These are phyloP conservation scores for Pelvicachromis taeniatus DNA, from an alignment of 2,113 vertebrate species.

Conservation along the genomic window DNA sequence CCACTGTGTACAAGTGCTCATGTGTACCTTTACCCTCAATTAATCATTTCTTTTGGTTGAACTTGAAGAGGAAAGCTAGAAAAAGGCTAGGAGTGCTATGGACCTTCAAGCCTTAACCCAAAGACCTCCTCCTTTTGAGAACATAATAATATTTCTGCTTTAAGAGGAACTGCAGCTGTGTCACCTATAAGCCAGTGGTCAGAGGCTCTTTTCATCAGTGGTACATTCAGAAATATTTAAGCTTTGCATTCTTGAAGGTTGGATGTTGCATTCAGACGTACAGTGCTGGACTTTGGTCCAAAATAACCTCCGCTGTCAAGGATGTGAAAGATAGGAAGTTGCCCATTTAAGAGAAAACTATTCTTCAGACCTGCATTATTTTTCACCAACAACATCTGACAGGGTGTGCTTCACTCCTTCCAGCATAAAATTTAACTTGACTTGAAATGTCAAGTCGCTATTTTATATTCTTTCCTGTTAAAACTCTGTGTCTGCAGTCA, in stretches of 20 bases:
- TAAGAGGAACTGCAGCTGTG: constrained; percentile 3
- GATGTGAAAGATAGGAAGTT: constrained; percentile 18
- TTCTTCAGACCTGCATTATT: neutral
- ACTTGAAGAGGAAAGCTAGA: constrained; percentile 9
- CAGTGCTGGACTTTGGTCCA: neutral
- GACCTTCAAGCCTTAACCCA: constrained; percentile 23
- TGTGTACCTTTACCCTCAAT: constrained; percentile 1
- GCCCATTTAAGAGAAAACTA: constrained; percentile 34
- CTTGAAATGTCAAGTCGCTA: neutral
- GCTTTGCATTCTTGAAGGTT: constrained; percentile 28
- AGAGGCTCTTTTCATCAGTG: constrained; percentile 24
- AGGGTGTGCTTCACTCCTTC: neutral
- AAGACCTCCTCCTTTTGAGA: constrained; percentile 8
- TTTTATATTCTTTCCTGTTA: neutral
- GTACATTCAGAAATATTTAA: constrained; percentile 20
- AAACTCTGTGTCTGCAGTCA: neutral
- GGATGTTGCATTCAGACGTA: constrained; percentile 27
- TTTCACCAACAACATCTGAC: neutral
- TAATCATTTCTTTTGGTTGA: constrained; percentile 23
- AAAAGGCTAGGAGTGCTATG: neutral
- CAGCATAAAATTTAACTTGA: neutral
- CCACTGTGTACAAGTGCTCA: constrained; percentile 1
- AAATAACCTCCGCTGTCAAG: constrained; percentile 10
- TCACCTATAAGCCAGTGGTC: constrained; percentile 12
- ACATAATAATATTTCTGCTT: neutral